Evolutionary conservation across 2,888 invertebrate species (phyloP), one percentile per base, ranked within the genome.

Genomic region (Gortyna flavago): DNA sequence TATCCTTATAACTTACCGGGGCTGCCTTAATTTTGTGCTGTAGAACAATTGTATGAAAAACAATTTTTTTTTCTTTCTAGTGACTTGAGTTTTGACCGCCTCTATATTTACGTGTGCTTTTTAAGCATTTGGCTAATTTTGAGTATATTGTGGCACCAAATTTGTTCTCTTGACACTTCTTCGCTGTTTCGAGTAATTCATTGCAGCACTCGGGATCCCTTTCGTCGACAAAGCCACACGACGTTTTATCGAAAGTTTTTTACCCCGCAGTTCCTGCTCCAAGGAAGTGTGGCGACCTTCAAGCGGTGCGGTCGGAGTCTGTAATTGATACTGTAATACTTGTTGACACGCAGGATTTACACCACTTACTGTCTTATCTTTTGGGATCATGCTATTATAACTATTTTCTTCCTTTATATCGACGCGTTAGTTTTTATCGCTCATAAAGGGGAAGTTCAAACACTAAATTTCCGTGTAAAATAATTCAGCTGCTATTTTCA

Each of bases 391-490:
- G 25, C 16, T 73, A 59, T 77, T 68, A 25, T 67, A 44, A 51
- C 61, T 61, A 72, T 77, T 72, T 84, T 85, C 41, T 68, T 57
- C 86, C 71, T 74, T 74, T 62, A 48, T 35, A 61, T 65, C 18
- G 13, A 54, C 18, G 41, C 29, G 5, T n/a, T 59, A 59, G 64
- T 69, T 64, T 77, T 78, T 72, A 74, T 74, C 29, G 44, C 81
- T 62, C 64, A 29, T 62, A 67, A 25, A 68, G 38, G 64, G 79
- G 74, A 87, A 68, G 13, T 54, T n/a, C 41, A 61, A 62, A 69
- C 21, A 72, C 73, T 82, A 67, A 82, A 76, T 74, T 76, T 66
- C 67, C 35, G 13, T 67, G 77, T 79, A 82, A 87, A 82, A 79
- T 85, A 87, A 77, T 77, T 78, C 61, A 68, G 54, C 51, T n/a